phyloP scores from a whole-genome alignment of 2,113 vertebrate genomes.

The Illadopsis cleaveri region DNA sequence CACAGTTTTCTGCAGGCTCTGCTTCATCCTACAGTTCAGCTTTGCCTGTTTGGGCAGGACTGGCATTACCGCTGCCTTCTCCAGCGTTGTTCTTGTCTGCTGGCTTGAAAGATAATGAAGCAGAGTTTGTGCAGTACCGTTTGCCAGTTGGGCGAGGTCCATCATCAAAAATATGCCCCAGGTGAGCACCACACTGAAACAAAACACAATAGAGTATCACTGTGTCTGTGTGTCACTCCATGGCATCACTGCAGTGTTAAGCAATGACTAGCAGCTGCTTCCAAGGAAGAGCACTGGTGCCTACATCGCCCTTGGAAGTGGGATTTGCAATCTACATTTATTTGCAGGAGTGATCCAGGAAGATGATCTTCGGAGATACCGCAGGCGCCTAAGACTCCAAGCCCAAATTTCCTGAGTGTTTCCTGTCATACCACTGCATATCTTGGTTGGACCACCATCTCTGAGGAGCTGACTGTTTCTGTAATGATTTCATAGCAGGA shows the following conservation, averaged over 20 bases:
- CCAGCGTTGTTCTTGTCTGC: slow-evolving; percentile 34
- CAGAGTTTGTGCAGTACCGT: slow-evolving; percentile 96
- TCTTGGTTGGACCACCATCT: neutral
- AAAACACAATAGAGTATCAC: slow-evolving; percentile 49
- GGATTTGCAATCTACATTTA: neutral
- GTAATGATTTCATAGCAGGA: neutral
- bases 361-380: neutral
- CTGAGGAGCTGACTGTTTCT: neutral
- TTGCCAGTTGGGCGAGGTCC: slow-evolving; percentile 93
- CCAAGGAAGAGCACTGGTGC: neutral
- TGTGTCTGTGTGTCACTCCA: neutral
- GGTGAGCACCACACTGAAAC: slow-evolving; percentile 94
- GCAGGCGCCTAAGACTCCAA: neutral
- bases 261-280: neutral
- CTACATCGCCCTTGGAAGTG: neutral
- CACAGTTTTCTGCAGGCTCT: neutral
- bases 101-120: slow-evolving; percentile 82
- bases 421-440: fast-evolving
- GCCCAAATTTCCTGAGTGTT: neutral
- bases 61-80: neutral
- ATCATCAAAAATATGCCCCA: slow-evolving; percentile 96
- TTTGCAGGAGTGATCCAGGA: neutral
- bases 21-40: slow-evolving; percentile 63
- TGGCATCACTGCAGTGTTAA: neutral
- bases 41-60: slow-evolving; percentile 61